Percentiles rank a stretch among this genome's conserved stretches.
Evolutionary conservation across 2,888 invertebrate genomes (phyloP).

Genomic region (Molorchus minor): DNA sequence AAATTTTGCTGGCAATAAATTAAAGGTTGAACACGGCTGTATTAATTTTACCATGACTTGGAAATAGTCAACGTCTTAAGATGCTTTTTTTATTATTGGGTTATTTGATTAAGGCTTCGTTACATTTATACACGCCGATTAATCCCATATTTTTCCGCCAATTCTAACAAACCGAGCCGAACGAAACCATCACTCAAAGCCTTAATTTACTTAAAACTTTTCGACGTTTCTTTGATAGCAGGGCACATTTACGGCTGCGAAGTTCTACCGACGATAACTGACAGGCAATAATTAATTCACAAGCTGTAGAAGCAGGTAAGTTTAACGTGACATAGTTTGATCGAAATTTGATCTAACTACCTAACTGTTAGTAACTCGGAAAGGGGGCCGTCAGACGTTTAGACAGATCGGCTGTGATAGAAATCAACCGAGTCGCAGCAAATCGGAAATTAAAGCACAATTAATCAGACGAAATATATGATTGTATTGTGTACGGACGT

Average conservation of each 20-base stretch:
- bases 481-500: conserved; percentile 10
- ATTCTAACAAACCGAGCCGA: too few relatives aligned
- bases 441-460: conserved; percentile 30
- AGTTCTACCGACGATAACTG: background rate
- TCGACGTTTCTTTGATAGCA: background rate
- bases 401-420: background rate
- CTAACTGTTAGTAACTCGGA: background rate
- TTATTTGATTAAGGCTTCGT: too few relatives aligned
- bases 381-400: background rate
- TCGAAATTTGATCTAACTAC: conserved; percentile 9
- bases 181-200: background rate
- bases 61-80: too few relatives aligned
- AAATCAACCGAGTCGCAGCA: background rate
- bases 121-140: too few relatives aligned
- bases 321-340: background rate
- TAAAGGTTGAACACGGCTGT: too few relatives aligned
- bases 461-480: conserved; percentile 30
- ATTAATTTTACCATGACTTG: too few relatives aligned
- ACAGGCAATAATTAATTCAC: conserved; percentile 7
- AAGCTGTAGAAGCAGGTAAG: too few relatives aligned
- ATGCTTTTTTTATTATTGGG: too few relatives aligned
- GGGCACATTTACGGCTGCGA: background rate
- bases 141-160: too few relatives aligned
- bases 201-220: background rate
- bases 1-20: too few relatives aligned